A percentile compares a stretch with the other conserved stretches of the same genome.
phyloP scores from a whole-genome alignment of 2,113 vertebrate species.

The Cavia porcellus region DNA sequence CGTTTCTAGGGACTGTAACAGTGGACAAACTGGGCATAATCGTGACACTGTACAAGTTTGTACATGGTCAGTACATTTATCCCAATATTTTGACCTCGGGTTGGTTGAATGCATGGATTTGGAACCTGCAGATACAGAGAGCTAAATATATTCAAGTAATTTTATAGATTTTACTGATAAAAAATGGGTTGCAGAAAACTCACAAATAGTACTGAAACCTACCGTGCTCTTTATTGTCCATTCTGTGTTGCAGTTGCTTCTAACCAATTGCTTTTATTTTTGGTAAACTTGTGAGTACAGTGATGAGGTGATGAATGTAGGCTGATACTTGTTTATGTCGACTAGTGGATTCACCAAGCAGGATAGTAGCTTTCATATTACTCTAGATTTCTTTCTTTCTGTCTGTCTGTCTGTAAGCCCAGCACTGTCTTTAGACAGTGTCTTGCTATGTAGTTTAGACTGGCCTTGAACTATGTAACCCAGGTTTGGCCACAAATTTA shows the following conservation, averaged over 20 bases:
- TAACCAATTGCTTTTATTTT: neutral
- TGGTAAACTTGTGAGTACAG: neutral
- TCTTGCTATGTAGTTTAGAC: neutral
- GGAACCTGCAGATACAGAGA: neutral
- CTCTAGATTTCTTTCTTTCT: neutral
- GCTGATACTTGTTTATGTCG: neutral
- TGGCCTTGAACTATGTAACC: neutral
- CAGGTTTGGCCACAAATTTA: neutral
- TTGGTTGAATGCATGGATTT: neutral
- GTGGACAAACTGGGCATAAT: neutral
- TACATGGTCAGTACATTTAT: neutral
- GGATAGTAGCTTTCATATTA: conserved; percentile 22
- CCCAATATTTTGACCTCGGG: neutral
- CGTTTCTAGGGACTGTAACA: neutral
- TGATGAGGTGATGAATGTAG: neutral
- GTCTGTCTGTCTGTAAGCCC: neutral
- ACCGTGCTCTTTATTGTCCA: neutral
- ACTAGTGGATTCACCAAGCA: neutral
- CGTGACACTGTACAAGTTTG: neutral
- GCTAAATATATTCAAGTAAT: neutral
- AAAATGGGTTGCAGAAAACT: neutral
- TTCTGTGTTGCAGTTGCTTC: neutral
- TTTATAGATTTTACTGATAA: neutral
- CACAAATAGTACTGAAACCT: neutral
- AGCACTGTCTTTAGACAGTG: neutral